phyloP scores from a whole-genome alignment of 2,888 invertebrate genomes.

The Melanostoma mellinum region DNA sequence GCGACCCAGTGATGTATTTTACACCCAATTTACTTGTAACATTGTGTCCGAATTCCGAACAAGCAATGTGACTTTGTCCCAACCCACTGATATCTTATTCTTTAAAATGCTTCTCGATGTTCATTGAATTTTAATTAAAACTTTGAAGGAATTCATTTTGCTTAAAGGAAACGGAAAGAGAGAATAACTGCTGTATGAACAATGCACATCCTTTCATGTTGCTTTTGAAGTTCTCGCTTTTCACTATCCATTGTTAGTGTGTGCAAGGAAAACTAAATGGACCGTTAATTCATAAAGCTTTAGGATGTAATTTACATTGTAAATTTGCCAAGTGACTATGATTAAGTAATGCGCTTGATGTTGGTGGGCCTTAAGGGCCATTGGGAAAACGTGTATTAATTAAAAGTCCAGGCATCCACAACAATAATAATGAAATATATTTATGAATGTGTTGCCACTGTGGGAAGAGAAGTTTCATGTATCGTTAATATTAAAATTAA shows the following conservation, averaged over 20 bases:
- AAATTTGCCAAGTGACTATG: slow-evolving; percentile 55
- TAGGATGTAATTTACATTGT: slow-evolving; percentile 66
- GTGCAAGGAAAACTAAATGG: slow-evolving; percentile 31
- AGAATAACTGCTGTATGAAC: slow-evolving; percentile 19
- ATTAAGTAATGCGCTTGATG: slow-evolving; percentile 43
- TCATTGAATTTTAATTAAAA: slow-evolving; percentile 72
- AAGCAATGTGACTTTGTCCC: not conserved
- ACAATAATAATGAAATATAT: not conserved
- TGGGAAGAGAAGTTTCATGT: not conserved
- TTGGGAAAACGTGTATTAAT: slow-evolving; percentile 41
- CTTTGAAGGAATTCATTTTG: slow-evolving; percentile 56
- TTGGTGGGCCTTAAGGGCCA: not conserved
- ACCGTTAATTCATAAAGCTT: slow-evolving; percentile 37
- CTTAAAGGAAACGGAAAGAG: slow-evolving; percentile 5
- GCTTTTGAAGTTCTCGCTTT: slow-evolving; percentile 3
- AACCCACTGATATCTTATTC: slow-evolving; percentile 50
- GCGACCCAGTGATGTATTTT: not conserved
- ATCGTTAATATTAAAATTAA: slow-evolving; percentile 58
- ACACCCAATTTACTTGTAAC: slow-evolving; percentile 60
- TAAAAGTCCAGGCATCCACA: slow-evolving; percentile 21
- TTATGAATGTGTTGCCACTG: not conserved
- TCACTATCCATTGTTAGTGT: not conserved
- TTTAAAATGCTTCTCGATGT: slow-evolving; percentile 61
- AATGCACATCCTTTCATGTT: slow-evolving; percentile 33
- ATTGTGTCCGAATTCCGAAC: slow-evolving; percentile 23